Evolutionary conservation across 1,140 invertebrate genomes (phyloP), one percentile per base, ranked within the genome.

Genomic region (Cryptotermes secundus): DNA sequence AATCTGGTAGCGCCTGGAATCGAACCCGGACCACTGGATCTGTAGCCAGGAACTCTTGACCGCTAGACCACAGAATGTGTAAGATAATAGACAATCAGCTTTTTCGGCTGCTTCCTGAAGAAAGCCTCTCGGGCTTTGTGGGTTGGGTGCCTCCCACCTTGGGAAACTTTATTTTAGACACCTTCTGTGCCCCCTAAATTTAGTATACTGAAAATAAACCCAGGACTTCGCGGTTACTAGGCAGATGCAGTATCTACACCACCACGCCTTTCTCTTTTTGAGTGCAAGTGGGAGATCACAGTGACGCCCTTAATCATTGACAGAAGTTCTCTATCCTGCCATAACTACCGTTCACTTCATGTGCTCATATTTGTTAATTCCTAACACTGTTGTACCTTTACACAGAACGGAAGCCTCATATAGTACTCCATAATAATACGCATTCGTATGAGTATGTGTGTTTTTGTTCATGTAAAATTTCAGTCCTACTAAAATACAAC

Each of bases 391-490:
- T 31, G 26, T 72, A n/a, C 59, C 26, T 72, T 26, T 31, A 72
- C 7, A 72, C 26, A 31, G 59, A 72, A 72, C 59, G 59, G 59
- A 72, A 31, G n/a, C 26, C 45, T 42, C 38, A n/a, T 22, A 31
- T 72, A 26, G n/a, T 31, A 72, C 59, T 72, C 59, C 26, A 72
- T n/a, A 72, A 72, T 72, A 72, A 72, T 72, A 72, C 26, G 59
- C 59, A 26, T 72, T 72, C 26, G 59, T n/a, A 72, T 14, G n/a
- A 72, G 59, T 72, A 26, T 72, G 59, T 72, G n/a, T 72, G 59
- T 72, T 72, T n/a, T 72, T 72, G 59, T 26, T 72, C 59, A 72
- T 72, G 59, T 72, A 72, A 72, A 59, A 72, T n/a, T 72, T 72
- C 26, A 72, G 7, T n/a, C 59, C 59, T 72, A 72, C 26, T 72